phyloP scores from a whole-genome alignment of 2,797 vertebrate species.

The Borostomias antarcticus region DNA sequence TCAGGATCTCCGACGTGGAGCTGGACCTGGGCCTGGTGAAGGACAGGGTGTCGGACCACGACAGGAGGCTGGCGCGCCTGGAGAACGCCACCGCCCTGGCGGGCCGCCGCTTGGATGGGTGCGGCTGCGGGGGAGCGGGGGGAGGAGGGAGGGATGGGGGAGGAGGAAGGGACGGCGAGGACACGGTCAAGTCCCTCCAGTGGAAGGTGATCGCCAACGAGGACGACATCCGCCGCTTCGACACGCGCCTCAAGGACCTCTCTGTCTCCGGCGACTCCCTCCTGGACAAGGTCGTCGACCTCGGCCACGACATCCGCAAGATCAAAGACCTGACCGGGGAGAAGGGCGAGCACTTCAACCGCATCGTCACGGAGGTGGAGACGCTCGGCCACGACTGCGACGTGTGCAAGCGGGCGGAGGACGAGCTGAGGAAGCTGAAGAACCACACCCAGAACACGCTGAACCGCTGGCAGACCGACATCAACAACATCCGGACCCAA shows the following conservation, averaged over 20 bases:
- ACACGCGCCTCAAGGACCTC: slow-evolving; percentile 78
- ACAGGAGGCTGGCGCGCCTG: slow-evolving; percentile 59
- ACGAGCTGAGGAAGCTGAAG: slow-evolving; percentile 70
- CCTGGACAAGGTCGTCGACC: slow-evolving; percentile 68
- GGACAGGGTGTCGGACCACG: slow-evolving; percentile 54
- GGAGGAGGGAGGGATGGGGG: slow-evolving; percentile 22
- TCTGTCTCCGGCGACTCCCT: slow-evolving; percentile 76
- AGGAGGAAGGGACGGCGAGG: slow-evolving; percentile 46
- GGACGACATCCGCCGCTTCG: slow-evolving; percentile 75
- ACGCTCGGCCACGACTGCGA: slow-evolving; percentile 71
- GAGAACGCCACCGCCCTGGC: slow-evolving; percentile 66
- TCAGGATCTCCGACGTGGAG: slow-evolving; percentile 71
- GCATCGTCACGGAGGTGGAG: slow-evolving; percentile 75
- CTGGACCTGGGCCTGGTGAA: slow-evolving; percentile 71
- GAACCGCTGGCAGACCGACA: slow-evolving; percentile 66
- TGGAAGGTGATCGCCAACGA: slow-evolving; percentile 82
- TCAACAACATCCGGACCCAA: slow-evolving; percentile 57
- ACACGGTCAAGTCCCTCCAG: slow-evolving; percentile 78
- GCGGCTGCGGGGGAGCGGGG: slow-evolving; percentile 40
- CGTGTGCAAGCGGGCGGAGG: slow-evolving; percentile 65
- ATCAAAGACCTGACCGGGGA: slow-evolving; percentile 76
- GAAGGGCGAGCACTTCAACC: slow-evolving; percentile 74
- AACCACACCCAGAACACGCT: slow-evolving; percentile 77
- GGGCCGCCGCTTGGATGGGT: slow-evolving; percentile 67
- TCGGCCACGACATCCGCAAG: slow-evolving; percentile 73